Conservation (phyloP, 2,797 vertebrate genomes). For the Melanotaenia trifasciata region DNA sequence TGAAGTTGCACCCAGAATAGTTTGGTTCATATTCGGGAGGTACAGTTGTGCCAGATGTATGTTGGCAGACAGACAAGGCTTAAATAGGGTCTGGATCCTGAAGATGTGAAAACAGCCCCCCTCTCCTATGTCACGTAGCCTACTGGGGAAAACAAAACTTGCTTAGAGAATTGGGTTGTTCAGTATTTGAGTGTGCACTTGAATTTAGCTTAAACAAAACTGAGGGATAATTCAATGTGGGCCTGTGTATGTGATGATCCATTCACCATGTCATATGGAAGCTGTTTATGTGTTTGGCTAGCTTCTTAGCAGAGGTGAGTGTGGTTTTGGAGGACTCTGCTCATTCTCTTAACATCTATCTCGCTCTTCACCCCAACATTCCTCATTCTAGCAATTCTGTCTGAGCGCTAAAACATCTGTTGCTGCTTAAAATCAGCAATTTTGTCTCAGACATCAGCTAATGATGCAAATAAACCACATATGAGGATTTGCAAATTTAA, state of each 20-base stretch:
- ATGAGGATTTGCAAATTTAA: slow-evolving; percentile 47
- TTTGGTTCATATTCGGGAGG: slow-evolving; percentile 50
- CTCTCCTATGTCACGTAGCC: slow-evolving; percentile 54
- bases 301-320: slow-evolving; percentile 61
- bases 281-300: slow-evolving; percentile 70
- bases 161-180: slow-evolving; percentile 26
- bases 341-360: slow-evolving; percentile 53
- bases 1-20: slow-evolving; percentile 54
- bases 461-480: slow-evolving; percentile 66
- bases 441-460: slow-evolving; percentile 65
- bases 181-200: slow-evolving; percentile 21
- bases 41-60: slow-evolving; percentile 60
- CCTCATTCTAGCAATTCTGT: slow-evolving; percentile 48
- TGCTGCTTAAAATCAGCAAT: slow-evolving; percentile 64
- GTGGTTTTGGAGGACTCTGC: slow-evolving; percentile 55
- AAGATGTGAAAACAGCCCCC: slow-evolving; percentile 44
- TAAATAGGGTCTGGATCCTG: slow-evolving; percentile 62
- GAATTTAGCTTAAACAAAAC: slow-evolving; percentile 40
- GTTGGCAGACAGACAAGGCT: slow-evolving; percentile 56
- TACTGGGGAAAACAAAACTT: slow-evolving; percentile 31
- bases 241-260: slow-evolving; percentile 49
- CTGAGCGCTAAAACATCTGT: slow-evolving; percentile 73
- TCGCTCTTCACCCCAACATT: slow-evolving; percentile 31
- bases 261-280: slow-evolving; percentile 77
- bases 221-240: slow-evolving; percentile 37